A percentile compares a stretch with the other conserved stretches of the same genome.
These are phyloP conservation scores for Lagodon rhomboides DNA, from an alignment of 2,797 vertebrate species.

Conservation along the genomic window DNA sequence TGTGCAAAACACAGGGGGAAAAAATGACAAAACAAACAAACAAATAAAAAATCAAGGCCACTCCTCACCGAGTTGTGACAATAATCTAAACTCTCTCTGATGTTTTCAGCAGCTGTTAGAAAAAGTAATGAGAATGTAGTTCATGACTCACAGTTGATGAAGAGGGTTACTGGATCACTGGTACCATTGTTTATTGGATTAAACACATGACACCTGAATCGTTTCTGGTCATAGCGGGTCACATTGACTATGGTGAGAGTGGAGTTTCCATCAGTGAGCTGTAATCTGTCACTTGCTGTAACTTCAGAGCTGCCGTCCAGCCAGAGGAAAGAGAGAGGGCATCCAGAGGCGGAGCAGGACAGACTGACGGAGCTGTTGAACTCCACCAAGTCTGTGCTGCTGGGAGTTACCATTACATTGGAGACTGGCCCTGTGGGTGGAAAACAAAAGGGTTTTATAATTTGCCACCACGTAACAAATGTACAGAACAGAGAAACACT, in stretches of 20 bases:
- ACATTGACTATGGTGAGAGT: slow-evolving; percentile 55
- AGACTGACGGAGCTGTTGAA: slow-evolving; percentile 62
- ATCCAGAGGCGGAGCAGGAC: slow-evolving; percentile 66
- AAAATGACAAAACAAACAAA: too few species aligned
- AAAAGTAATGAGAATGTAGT: too few species aligned
- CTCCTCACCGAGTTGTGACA: background rate
- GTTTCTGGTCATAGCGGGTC: slow-evolving; percentile 63
- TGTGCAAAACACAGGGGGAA: too few species aligned
- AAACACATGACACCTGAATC: slow-evolving; percentile 58
- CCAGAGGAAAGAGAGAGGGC: slow-evolving; percentile 63
- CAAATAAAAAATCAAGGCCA: too few species aligned
- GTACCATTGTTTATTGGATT: slow-evolving; percentile 43
- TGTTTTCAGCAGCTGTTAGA: background rate
- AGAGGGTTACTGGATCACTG: slow-evolving; percentile 46
- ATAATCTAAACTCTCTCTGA: background rate
- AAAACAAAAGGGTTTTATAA: background rate
- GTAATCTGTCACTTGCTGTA: slow-evolving; percentile 40
- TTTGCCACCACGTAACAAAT: background rate
- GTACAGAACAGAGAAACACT: background rate
- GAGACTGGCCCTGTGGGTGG: slow-evolving; percentile 56
- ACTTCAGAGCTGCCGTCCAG: slow-evolving; percentile 65
- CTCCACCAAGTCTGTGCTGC: slow-evolving; percentile 61
- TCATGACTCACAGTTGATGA: slow-evolving; percentile 68
- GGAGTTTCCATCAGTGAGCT: slow-evolving; percentile 35
- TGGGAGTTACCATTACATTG: slow-evolving; percentile 31